These are phyloP conservation scores for Minunthozetes semirufus DNA, from an alignment of 2,888 invertebrate genomes.

Conservation along the genomic window DNA sequence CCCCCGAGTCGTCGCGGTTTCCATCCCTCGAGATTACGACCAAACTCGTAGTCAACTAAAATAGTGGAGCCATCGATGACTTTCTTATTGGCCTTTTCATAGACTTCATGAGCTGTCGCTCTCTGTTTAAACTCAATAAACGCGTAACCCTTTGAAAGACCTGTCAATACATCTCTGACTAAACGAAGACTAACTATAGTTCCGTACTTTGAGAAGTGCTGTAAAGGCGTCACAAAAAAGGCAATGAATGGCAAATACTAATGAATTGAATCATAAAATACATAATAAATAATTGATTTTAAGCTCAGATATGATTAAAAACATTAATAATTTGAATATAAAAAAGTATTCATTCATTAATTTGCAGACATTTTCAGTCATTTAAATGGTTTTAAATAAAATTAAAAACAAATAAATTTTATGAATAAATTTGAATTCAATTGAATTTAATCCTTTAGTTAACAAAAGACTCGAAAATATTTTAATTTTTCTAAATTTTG, in stretches of 20 bases:
- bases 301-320: neutral
- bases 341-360: too few relatives aligned
- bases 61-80: constrained; percentile 62
- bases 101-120: constrained; percentile 58
- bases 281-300: neutral
- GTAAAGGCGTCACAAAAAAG: neutral
- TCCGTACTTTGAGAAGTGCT: constrained; percentile 58
- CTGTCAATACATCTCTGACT: constrained; percentile 73
- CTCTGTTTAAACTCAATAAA: constrained; percentile 70
- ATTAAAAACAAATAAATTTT: too few relatives aligned
- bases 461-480: neutral
- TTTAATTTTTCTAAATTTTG: neutral
- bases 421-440: neutral
- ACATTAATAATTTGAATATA: too few relatives aligned
- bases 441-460: too few relatives aligned
- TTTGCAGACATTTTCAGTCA: too few relatives aligned
- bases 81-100: constrained; percentile 56
- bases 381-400: too few relatives aligned
- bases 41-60: constrained; percentile 70
- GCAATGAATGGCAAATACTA: too few relatives aligned
- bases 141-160: constrained; percentile 71
- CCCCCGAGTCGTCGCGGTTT: constrained; percentile 74
- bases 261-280: neutral
- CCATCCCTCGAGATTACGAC: constrained; percentile 65
- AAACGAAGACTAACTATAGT: constrained; percentile 59